phyloP scores from a whole-genome alignment of 1,140 invertebrate species.

The Aporrectodea caliginosa region DNA sequence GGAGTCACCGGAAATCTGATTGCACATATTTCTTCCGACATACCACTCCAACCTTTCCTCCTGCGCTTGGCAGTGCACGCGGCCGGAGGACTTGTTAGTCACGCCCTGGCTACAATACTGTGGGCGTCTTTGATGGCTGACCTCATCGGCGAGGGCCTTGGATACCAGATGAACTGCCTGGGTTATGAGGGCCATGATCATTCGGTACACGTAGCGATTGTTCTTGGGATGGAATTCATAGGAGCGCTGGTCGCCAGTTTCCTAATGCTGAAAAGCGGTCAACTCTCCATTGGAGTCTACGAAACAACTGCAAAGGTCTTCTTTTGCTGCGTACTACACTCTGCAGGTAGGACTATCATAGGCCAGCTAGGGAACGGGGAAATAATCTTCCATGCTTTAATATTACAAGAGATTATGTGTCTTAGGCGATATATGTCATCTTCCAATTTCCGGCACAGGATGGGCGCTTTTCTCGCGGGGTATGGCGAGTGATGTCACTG shows the following conservation, averaged over 20 bases:
- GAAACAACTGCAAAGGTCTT: neutral
- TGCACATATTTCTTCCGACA: neutral
- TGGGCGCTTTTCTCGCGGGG: no score
- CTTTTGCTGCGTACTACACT: neutral
- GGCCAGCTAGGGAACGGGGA: no score
- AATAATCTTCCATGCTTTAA: no score
- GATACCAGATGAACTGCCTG: neutral
- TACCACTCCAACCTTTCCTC: neutral
- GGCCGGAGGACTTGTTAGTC: neutral
- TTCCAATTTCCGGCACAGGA: no score
- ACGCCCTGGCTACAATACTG: neutral
- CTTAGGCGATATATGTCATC: no score
- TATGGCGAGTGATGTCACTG: no score
- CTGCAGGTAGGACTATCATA: neutral
- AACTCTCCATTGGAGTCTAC: neutral
- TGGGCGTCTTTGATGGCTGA: neutral
- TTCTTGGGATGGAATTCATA: neutral
- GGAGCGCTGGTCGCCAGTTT: neutral
- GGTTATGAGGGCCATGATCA: neutral
- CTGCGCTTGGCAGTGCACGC: neutral
- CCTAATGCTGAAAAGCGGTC: neutral
- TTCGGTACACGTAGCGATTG: neutral
- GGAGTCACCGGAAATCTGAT: neutral
- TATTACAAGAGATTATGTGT: no score
- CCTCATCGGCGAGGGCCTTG: no score